Base-by-base conservation (phyloP, 2,888 invertebrate species). In the Harpalus rubripes region DNA sequence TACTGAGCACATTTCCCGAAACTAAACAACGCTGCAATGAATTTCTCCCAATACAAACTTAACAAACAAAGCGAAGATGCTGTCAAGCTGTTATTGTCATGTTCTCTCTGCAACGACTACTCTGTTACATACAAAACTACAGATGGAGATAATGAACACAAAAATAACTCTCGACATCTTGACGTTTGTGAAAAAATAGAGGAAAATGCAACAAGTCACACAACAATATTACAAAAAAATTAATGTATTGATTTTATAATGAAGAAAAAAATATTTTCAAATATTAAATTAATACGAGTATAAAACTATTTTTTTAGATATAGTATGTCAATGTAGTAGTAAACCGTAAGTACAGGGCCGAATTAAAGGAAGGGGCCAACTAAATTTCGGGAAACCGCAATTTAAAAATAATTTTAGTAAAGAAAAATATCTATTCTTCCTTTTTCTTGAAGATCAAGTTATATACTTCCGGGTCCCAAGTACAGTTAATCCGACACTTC, bases 1-100 rank as follows among this genome's bases (percentile, higher is more conserved):
- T 63, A 18, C 16, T 26, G 63, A 63, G 12, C 18, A 63, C 63
- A 63, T 63, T 18, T 63, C 10, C 26, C 22, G 63, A 63, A 22
- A 26, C 26, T 63, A 63, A 16, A 63, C 63, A 63, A 26, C 8
- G 26, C 63, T 63, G 63, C 26, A 18, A 22, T 63, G 26, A 26
- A 12, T 22, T 16, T 7, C 22, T 63, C 22, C 63, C 2, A 63
- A 63, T 63, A 26, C 18, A 18, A 63, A 63, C 12, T 63, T 63
- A 63, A 63, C 10, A 63, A 63, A 26, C 63, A 59, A 15, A 63
- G 12, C 22, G 26, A 22, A 26, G 12, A 63, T 63, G 63, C 22
- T 26, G 18, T 26, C 26, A 63, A 26, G 63, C 22, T 18, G 22
- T 61, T 61, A 61, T 22, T 61, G 18, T 18, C 16, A 61, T 18